These are phyloP conservation scores for Poeciliopsis retropinna DNA, from an alignment of 2,113 vertebrate genomes.

Conservation along the genomic window DNA sequence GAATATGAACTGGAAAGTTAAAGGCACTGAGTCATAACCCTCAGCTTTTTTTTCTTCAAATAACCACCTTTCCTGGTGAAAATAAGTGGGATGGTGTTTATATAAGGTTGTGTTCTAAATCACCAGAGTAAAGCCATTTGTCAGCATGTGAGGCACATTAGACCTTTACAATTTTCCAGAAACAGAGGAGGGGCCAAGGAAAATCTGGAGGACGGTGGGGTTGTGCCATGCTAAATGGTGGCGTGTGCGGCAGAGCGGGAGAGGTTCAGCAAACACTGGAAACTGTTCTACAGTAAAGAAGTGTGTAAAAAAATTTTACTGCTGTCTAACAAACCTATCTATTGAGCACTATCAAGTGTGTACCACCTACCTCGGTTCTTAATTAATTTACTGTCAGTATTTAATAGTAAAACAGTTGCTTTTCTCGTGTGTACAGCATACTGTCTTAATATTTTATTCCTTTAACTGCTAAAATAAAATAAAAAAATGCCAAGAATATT, in stretches of 20 bases:
- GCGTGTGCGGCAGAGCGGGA: not conserved
- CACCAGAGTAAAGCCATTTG: constrained; percentile 31
- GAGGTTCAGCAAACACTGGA: constrained; percentile 14
- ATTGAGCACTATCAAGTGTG: too few relatives aligned
- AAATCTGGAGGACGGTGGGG: constrained; percentile 24
- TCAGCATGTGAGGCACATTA: constrained; percentile 44
- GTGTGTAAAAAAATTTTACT: too few relatives aligned
- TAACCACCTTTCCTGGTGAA: constrained; percentile 34
- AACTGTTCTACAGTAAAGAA: not conserved
- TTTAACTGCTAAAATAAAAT: too few relatives aligned
- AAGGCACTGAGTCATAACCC: constrained; percentile 44
- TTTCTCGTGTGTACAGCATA: too few relatives aligned
- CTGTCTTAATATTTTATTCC: too few relatives aligned
- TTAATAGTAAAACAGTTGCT: too few relatives aligned
- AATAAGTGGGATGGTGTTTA: constrained; percentile 33
- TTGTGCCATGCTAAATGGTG: not conserved
- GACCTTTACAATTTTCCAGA: constrained; percentile 44
- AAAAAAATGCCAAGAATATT: too few relatives aligned
- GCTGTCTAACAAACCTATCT: too few relatives aligned
- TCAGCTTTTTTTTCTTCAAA: constrained; percentile 1
- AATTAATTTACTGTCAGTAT: too few relatives aligned
- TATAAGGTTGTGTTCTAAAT: constrained; percentile 22
- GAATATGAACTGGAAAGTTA: not conserved
- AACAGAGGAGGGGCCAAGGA: constrained; percentile 35
- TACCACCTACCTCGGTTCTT: too few relatives aligned